Base-by-base conservation (phyloP, 2,888 invertebrate species). In the Antitype chi region DNA sequence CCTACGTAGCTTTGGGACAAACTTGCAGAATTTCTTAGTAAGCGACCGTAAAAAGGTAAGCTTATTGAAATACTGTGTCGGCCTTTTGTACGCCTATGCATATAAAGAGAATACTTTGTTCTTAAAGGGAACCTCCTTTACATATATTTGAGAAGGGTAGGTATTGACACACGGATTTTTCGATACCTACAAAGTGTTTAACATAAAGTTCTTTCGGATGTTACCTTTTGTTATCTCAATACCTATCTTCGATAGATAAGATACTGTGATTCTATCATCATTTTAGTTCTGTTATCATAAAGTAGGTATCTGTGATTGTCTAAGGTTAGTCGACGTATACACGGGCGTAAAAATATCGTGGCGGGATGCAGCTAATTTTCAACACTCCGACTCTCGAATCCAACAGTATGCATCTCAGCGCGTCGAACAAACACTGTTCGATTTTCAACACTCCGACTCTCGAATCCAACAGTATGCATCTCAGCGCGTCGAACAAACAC, bases 91-190 rank as follows among this genome's bases (percentile, higher is more conserved):
- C 59, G 70, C 28, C 74, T 76, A 73, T 84, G 71, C 76, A 84
- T 85, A 87, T 87, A 87, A 85, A 86, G 74, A 77, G 81, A 85
- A 84, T 68, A 81, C 73, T 81, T 85, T 87, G 77, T 81, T 66
- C 71, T 60, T 23, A 62, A 75, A 68, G 53, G 53, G 62, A 72
- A 72, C 38, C 52, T 77, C 17, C 49, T 74, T 76, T 77, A 82
- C 57, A 78, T 82, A 77, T 64, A 76, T 76, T 66, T 80, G 66
- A 72, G 67, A 47, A 74, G 62, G 69, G 62, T 76, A 72, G 60
- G 55, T 52, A 82, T 69, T 66, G 57, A 76, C 57, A 72, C 57
- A 57, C 71, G 20, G 57, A 62, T 73, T 73, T 76, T 60, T 67
- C 32, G 63, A 59, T 59, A 68, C 49, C 23, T 76, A 77, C 43